These are phyloP conservation scores for Calephelis virginiensis DNA, from an alignment of 1,140 invertebrate species.

Conservation along the genomic window DNA sequence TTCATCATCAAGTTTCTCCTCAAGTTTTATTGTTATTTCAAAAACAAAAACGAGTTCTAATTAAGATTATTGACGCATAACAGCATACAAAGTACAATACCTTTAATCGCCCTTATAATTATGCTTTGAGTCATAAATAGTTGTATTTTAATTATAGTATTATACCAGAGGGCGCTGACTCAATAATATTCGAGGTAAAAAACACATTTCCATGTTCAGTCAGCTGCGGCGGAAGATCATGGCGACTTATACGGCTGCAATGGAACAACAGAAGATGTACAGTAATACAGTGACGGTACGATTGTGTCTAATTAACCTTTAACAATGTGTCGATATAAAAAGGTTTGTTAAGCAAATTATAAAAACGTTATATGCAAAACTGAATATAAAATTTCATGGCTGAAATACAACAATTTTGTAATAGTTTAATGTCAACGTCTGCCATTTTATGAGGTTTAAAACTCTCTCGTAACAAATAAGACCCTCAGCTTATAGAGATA, in stretches of 20 bases:
- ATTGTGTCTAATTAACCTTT: constrained; percentile 3
- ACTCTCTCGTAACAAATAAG: no score
- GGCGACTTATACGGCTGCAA: background rate
- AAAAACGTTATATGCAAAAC: constrained; percentile 11
- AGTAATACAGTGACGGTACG: background rate
- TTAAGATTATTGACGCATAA: constrained; percentile 3
- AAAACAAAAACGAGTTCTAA: background rate
- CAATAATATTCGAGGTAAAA: background rate
- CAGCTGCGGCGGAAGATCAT: constrained; percentile 2
- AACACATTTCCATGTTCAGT: background rate
- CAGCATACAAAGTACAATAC: constrained; percentile 2
- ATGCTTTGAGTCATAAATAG: background rate
- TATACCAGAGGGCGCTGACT: constrained; percentile 2
- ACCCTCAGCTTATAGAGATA: no score
- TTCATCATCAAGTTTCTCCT: no score
- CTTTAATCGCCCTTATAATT: background rate
- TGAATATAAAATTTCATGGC: no score
- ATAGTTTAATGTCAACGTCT: no score
- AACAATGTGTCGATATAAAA: background rate
- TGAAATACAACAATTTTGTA: no score
- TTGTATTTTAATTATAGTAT: constrained; percentile 14
- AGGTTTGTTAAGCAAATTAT: background rate
- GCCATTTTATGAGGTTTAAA: no score
- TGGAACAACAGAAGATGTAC: background rate
- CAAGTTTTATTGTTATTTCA: no score